phyloP scores from a whole-genome alignment of 2,888 invertebrate species.

The Zygogramma bicolorata region DNA sequence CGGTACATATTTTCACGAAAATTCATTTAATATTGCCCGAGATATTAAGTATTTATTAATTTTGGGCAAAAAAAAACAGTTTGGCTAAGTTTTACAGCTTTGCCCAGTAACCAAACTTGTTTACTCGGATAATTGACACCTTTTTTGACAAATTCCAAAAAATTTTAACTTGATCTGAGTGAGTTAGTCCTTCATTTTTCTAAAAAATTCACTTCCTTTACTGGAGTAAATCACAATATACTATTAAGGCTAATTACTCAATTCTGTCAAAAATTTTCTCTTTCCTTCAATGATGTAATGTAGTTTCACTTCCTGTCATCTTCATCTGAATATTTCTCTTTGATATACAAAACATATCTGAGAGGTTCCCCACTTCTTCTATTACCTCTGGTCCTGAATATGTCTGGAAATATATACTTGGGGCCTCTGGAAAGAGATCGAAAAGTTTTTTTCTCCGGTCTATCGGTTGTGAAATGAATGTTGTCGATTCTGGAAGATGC shows the following conservation, averaged over 20 bases:
- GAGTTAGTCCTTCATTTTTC: no score
- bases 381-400: neutral
- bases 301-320: slow-evolving; percentile 9
- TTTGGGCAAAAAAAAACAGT: no score
- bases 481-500: slow-evolving; percentile 19
- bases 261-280: neutral
- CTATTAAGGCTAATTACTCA: neutral
- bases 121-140: no score
- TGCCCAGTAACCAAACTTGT: no score
- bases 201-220: no score
- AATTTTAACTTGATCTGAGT: no score
- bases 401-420: neutral
- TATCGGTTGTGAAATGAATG: slow-evolving; percentile 29
- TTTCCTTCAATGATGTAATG: no score
- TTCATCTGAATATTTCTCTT: slow-evolving; percentile 15
- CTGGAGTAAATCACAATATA: neutral
- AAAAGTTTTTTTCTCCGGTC: neutral
- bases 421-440: neutral
- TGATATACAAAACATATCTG: slow-evolving; percentile 18
- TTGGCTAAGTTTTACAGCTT: no score
- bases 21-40: no score
- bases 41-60: no score
- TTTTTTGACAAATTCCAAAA: no score
- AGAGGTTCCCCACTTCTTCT: slow-evolving; percentile 19
- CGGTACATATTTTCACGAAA: no score